phyloP scores from a whole-genome alignment of 2,797 vertebrate species.

The Apogon talboti region DNA sequence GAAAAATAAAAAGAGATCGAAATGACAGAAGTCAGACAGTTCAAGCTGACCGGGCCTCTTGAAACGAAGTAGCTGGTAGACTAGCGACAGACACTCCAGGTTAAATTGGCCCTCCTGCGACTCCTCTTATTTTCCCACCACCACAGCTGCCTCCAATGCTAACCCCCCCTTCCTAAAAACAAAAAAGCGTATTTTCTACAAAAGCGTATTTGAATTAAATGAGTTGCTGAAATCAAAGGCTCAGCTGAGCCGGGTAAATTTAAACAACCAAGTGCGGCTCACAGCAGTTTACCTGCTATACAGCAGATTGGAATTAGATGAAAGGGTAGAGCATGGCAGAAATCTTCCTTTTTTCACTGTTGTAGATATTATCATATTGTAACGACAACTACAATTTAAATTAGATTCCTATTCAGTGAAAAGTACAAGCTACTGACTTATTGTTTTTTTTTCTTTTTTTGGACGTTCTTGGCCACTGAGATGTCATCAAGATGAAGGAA shows the following conservation, averaged over 20 bases:
- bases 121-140: constrained; percentile 79
- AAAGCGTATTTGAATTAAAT: constrained; percentile 96
- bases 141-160: constrained; percentile 54
- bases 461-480: constrained; percentile 51
- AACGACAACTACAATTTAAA: constrained; percentile 70
- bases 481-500: constrained; percentile 71
- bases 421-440: constrained; percentile 46
- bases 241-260: constrained; percentile 89
- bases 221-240: constrained; percentile 95
- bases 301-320: constrained; percentile 84
- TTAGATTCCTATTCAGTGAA: constrained; percentile 64
- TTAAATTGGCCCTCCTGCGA: constrained; percentile 97
- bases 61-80: constrained; percentile 88
- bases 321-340: constrained; percentile 85
- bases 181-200: constrained; percentile 85
- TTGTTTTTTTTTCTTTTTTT: constrained; percentile 32
- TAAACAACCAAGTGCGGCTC: constrained; percentile 93
- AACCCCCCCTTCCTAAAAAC: constrained; percentile 21
- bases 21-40: constrained; percentile 99
- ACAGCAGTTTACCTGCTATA: constrained; percentile 95
- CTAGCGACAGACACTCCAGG: constrained; percentile 94
- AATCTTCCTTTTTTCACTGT: constrained; percentile 70
- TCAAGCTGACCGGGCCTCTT: constrained; percentile 98
- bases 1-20: constrained; percentile 95
- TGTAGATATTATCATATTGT: constrained; percentile 78